A percentile compares a stretch with the other conserved stretches of the same genome.
Conservation (phyloP, 2,113 vertebrate genomes). For the Notarius quadriscutis region DNA sequence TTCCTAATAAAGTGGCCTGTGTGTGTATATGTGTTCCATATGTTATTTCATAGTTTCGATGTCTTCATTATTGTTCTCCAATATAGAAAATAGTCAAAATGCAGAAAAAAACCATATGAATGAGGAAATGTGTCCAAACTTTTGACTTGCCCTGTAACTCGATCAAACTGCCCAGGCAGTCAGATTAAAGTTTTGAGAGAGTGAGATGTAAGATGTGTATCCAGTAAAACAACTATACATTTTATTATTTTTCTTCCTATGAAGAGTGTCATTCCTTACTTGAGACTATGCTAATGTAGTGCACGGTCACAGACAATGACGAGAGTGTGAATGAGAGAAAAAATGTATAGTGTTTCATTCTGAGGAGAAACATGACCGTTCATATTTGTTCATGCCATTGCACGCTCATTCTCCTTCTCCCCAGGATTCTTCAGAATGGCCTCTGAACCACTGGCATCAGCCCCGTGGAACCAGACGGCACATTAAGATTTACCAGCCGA, state of each 20-base stretch:
- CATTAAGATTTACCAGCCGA: conserved; percentile 64
- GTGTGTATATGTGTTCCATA: too few relatives aligned
- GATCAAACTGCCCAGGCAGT: neutral
- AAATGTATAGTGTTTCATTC: neutral
- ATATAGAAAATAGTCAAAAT: too few relatives aligned
- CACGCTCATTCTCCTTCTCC: conserved; percentile 36
- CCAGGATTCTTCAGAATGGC: conserved; percentile 26
- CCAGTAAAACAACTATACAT: neutral
- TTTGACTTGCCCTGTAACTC: too few relatives aligned
- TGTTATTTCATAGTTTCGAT: too few relatives aligned
- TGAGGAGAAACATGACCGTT: neutral
- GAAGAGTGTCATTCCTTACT: neutral
- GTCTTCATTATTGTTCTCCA: too few relatives aligned
- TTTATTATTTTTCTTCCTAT: neutral
- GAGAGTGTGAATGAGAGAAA: neutral
- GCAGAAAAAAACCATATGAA: too few relatives aligned
- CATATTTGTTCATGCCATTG: conserved; percentile 25
- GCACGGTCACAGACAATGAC: neutral
- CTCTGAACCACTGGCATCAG: conserved; percentile 55
- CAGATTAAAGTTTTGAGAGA: neutral
- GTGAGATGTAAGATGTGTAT: neutral
- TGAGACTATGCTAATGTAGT: neutral
- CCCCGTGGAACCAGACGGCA: conserved; percentile 66
- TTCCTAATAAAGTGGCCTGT: too few relatives aligned
- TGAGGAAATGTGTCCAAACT: too few relatives aligned